Base-by-base conservation (phyloP, 2,888 invertebrate genomes). In the Cephus nigrinus region DNA sequence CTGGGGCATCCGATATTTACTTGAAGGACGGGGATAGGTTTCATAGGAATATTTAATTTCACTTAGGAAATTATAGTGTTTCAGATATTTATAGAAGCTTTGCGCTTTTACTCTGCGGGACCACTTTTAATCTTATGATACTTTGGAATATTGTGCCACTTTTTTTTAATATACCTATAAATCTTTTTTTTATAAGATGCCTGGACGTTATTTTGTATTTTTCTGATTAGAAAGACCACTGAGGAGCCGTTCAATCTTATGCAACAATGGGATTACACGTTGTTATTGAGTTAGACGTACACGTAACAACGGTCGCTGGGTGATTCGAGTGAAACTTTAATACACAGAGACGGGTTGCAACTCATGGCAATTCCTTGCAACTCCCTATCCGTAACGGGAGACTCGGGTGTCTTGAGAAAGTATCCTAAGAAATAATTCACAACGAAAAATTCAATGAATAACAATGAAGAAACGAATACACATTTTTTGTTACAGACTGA, bases 231-330 rank as follows among this genome's bases (percentile, higher is more conserved):
- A 55, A 55, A 55, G 23, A 55, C 0, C 9, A 23, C 2, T 55
- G 23, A 55, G 23, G 23, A 9, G 5, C 55, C 55, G 23, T 55
- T 55, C 55, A 55, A 55, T 55, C 23, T 55, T 55, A 55, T 55
- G 55, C 55, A 55, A 30, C 30, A 30, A 68, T 69, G n/a, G 73
- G 12, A 72, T 34, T 68, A 11, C 92, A 87, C 89, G 94, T 94
- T 92, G 71, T 90, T 91, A 79, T 94, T 55, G 55, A 55, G 55
- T 55, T 55, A 55, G 55, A 23, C 23, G 23, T 55, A 23, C 55
- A 55, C 55, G 55, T 55, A 55, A 55, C 55, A 55, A 55, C 55
- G 55, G 55, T 55, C 55, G 55, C 15, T 23, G 23, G 23, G 55
- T 23, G 55, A 55, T 55, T 55, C 23, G 4, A 55, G 55, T 55